Evolutionary conservation across 2,113 vertebrate species (phyloP).

Genomic region (Protobothrops mucrosquamatus): DNA sequence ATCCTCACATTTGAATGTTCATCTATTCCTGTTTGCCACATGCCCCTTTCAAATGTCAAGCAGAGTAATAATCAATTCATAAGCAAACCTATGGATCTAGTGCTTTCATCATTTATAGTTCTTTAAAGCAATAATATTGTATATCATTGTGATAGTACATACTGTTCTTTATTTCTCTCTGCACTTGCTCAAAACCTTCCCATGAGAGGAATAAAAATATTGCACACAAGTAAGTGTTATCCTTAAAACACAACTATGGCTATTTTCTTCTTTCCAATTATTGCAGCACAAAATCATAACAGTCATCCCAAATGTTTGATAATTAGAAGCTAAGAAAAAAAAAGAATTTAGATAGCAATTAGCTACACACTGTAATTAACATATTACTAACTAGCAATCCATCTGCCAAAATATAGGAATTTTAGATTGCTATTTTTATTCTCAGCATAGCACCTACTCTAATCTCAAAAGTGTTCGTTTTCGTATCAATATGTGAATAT

Average conservation of each 20-base stretch:
- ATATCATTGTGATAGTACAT: conserved; percentile 4
- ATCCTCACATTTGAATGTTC: neutral
- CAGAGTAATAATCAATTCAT: neutral
- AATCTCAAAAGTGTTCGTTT: neutral
- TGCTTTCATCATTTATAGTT: neutral
- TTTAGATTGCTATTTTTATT: neutral
- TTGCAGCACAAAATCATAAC: conserved; percentile 32
- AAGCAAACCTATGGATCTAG: neutral
- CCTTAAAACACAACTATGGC: conserved; percentile 33
- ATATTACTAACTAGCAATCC: conserved; percentile 25
- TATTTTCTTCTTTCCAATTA: conserved; percentile 33
- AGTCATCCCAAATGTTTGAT: neutral
- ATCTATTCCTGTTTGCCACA: neutral
- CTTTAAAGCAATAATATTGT: neutral
- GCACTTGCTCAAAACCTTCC: conserved; percentile 38
- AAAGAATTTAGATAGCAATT: conserved; percentile 23
- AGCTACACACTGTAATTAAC: conserved; percentile 28
- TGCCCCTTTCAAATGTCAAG: conserved; percentile 11
- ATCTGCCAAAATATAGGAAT: neutral
- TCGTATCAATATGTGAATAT: neutral
- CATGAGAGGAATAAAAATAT: conserved; percentile 21
- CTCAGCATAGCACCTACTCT: neutral
- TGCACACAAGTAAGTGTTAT: conserved; percentile 34
- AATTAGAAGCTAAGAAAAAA: conserved; percentile 15
- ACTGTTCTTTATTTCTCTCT: neutral